phyloP scores from a whole-genome alignment of 2,797 vertebrate species.

The Phylloscopus collybita region DNA sequence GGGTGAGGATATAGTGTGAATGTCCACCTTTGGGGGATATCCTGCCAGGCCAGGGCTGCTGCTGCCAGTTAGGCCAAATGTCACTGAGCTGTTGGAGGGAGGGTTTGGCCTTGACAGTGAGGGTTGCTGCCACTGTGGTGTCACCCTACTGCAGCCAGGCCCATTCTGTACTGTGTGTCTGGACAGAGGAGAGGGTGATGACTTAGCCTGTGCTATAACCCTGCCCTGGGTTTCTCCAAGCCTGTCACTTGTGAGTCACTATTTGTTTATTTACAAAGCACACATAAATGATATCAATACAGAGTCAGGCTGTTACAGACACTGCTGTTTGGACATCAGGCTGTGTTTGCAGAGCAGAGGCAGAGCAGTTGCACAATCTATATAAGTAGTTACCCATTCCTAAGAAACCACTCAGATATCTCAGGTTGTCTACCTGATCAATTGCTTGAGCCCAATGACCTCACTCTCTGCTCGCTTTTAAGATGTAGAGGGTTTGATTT shows the following conservation, averaged over 20 bases:
- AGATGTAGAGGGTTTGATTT: not conserved
- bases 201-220: not conserved
- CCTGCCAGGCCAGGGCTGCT: not conserved
- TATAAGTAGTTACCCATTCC: not conserved
- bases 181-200: not conserved
- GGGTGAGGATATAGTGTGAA: not conserved
- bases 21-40: not conserved
- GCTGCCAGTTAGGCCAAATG: not conserved
- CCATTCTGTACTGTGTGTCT: not conserved
- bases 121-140: not conserved
- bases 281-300: fast-evolving
- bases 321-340: not conserved
- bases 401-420: not conserved
- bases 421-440: not conserved
- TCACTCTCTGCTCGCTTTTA: not conserved
- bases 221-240: not conserved
- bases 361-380: not conserved
- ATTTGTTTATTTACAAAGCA: not conserved
- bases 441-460: not conserved
- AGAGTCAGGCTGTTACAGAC: not conserved
- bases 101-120: not conserved
- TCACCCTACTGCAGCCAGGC: not conserved
- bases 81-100: not conserved
- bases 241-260: not conserved
- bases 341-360: not conserved